Base-by-base conservation (phyloP, 2,888 invertebrate genomes). In the Callimorpha dominula region DNA sequence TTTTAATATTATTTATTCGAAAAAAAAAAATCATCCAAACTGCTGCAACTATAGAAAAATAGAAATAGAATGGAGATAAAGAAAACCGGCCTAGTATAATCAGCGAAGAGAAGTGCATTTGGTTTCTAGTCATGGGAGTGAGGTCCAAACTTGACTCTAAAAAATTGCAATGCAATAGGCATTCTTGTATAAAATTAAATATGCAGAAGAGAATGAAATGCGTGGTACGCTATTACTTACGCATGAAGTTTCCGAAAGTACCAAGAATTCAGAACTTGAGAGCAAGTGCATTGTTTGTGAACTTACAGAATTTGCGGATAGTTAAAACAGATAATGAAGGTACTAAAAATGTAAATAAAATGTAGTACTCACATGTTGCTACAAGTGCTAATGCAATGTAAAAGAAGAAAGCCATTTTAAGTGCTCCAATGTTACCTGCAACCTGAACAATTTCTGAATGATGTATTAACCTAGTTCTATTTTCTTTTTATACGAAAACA, bases 361-460 rank as follows among this genome's bases (percentile, higher is more conserved):
- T 17, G 8, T n/a, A 17, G 0, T 68, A 79, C 89, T 89, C 81
- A 90, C 90, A 85, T 57, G 82, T 69, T 54, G 81, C 85, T 50
- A 83, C 78, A 20, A 89, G 74, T 43, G 86, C 49, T 17, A 85
- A 57, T 17, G 72, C 76, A 62, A 84, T 52, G 74, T 78, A 82
- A 63, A 86, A 9, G 75, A 79, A 82, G 43, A 72, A 80, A 8
- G 85, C 78, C 90, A 90, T 90, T 71, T 75, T 87, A 73, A 46
- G 20, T 62, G 66, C 71, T 40, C 70, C 46, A 46, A 17, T 52
- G 50, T 65, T 77, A 68, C 75, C 52, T 65, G 8, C 66, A 68
- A 62, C n/a, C 12, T 52, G 42, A 52, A 31, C 43, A 69, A 70
- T 68, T 20, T 31, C 15, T 31, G 72, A 85, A 80, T 87, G 84